Base-by-base conservation (phyloP, 2,113 vertebrate species). In the Microtus montanus region DNA sequence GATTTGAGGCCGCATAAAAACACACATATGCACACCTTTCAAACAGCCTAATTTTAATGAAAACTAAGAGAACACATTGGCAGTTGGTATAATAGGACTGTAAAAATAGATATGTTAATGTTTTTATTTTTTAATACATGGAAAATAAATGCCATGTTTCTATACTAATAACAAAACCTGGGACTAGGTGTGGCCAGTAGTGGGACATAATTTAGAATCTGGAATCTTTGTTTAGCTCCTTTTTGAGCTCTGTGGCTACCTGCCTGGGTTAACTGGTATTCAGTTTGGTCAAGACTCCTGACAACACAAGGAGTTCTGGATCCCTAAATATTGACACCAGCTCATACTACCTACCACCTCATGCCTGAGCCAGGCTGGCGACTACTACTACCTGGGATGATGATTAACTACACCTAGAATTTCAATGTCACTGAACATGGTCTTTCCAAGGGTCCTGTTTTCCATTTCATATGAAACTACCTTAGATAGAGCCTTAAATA, bases 241-340 rank as follows among this genome's bases (percentile, higher is more conserved):
- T 49, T 20, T 11, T 28, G 63, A 77, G 15, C 5, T 52, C 11
- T 12, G 3, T 4, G 26, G 0, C 0, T 10, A 22, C 9, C 19
- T 84, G 20, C 1, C 0, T 4, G 0, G 11, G 1, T 33, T 78
- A 8, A 2, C 11, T 22, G 7, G 1, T 24, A 9, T 68, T 22
- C 30, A 35, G 0, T 11, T 1, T 9, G 5, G 28, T 12, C 44
- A 3, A 20, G 14, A 68, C 6, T 63, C 4, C 6, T 41, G 71
- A 35, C 3, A 0, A 14, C 7, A 10, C 1, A 4, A 10, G 14
- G 19, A 1, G 2, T 47, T 4, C 5, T 8, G 22, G 7, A 0
- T 64, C 15, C 2, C 15, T 0, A 13, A 47, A 5, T 1, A 7
- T 10, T 9, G 0, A 24, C 75, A 28, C 22, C 14, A 38, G 6